A percentile compares a stretch with the other conserved stretches of the same genome.
Evolutionary conservation across 2,888 invertebrate species (phyloP).

Genomic region (Athetis lepigone): DNA sequence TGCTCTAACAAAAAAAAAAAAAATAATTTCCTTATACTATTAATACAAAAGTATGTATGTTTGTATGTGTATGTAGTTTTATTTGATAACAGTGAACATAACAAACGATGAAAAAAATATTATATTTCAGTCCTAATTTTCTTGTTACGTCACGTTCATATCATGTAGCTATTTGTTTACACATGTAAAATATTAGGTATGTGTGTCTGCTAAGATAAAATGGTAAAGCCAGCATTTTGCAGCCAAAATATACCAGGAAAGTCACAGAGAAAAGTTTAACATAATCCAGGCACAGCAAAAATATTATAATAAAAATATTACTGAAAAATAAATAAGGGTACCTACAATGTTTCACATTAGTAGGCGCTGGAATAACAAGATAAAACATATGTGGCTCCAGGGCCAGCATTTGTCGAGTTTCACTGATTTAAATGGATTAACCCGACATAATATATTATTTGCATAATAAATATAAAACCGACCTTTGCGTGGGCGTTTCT

Average conservation of each 20-base stretch:
- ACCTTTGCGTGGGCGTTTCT: constrained; percentile 37
- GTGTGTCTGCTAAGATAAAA: neutral
- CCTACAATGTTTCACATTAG: constrained; percentile 33
- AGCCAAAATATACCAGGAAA: constrained; percentile 6
- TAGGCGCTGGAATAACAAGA: constrained; percentile 61
- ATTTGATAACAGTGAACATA: neutral
- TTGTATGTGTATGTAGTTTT: too few species aligned
- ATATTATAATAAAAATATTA: constrained; percentile 23
- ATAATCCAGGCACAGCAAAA: constrained; percentile 48
- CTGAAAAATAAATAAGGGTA: constrained; percentile 42
- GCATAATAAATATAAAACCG: constrained; percentile 53
- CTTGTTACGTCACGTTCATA: neutral
- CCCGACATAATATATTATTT: constrained; percentile 57
- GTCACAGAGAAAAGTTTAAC: constrained; percentile 19
- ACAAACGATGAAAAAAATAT: neutral
- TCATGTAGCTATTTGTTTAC: neutral
- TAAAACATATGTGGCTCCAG: constrained; percentile 58
- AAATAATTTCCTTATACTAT: too few species aligned
- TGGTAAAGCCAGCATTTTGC: constrained; percentile 7
- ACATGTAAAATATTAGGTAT: neutral
- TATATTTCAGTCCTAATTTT: neutral
- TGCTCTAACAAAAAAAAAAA: too few species aligned
- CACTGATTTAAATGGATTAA: constrained; percentile 62
- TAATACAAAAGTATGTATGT: too few species aligned
- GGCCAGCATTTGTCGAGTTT: constrained; percentile 45